Base-by-base conservation (phyloP, 2,797 vertebrate genomes). In the Melanotaenia trifasciata region DNA sequence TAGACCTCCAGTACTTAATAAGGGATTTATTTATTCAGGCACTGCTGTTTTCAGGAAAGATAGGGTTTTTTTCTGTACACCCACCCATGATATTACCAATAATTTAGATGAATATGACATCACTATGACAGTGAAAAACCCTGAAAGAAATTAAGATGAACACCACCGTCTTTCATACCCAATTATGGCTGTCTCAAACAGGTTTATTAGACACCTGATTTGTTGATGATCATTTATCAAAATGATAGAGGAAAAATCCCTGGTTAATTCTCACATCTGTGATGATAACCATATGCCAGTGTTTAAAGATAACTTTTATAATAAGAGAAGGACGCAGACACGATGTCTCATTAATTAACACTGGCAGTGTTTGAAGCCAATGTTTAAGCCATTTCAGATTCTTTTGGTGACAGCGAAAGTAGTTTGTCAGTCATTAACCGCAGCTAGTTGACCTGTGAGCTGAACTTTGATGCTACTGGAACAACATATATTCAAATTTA, bases 111-210 rank as follows among this genome's bases (percentile, higher is more conserved):
- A 74, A 89, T 83, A 32, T 3, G 62, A 62, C 64, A 33, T 24
- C 3, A 6, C 72, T 72, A 38, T n/a, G 58, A 47, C 65, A 2
- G 75, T 18, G 57, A 66, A 84, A 87, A 74, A 76, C 51, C 35
- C 69, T 50, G 53, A 69, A 20, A 67, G 74, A 61, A 75, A 87
- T 85, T 81, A 79, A 71, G 47, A 65, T 69, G 58, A 72, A 4
- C 32, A n/a, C n/a, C 9, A 12, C 72, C 64, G 61, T 62, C 40
- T 45, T 75, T 73, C 63, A 64, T 24, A 36, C 32, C 72, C 79
- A 84, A 89, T 87, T 77, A 90, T 79, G 74, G 71, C 28, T 6
- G 66, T 82, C 80, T 85, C 77, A 84, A 72, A 78, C 2, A n/a
- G 70, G 33, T 70, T 81, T 84, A 88, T 84, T 80, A 70, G 69